Evolutionary conservation across 2,888 invertebrate species (phyloP), one percentile per base, ranked within the genome.

Genomic region (Agriopis marginaria): DNA sequence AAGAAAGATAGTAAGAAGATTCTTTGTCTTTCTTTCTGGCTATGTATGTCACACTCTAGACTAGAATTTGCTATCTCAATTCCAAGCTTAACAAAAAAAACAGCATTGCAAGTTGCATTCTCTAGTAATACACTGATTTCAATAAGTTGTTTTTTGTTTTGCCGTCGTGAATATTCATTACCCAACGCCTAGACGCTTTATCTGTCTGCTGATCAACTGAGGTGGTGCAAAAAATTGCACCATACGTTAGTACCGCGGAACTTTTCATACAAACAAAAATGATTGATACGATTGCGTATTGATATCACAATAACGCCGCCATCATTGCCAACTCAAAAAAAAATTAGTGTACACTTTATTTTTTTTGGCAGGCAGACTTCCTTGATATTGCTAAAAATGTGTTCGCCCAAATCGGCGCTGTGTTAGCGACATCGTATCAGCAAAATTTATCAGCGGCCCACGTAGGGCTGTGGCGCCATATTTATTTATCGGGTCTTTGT

Each of bases 151-250:
- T 77, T 77, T 71, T 73, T 72, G 72, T 71, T 68, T 72, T 50
- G 63, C 51, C 55, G n/a, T 72, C 67, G 74, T 78, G 69, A 74
- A 78, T 77, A 78, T 78, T 72, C 66, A 67, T 66, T 68, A 47
- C 11, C 54, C 51, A 62, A 63, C 71, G 71, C 73, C 72, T 62
- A 68, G 56, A 66, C 32, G 39, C 17, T 7, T 40, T 58, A 49
- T 67, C 64, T 42, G 17, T 42, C 10, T 39, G 23, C 39, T 3
- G 56, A 68, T 68, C 58, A 7, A 55, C 7, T 12, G 44, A n/a
- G 9, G 12, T 47, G 39, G 63, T 72, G 71, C 72, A 75, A 77
- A 77, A 77, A 75, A 61, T 8, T 58, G 45, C 58, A 70, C 63
- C 65, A 65, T 64, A 71, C 23, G 39, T 60, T 45, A 4, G 51